A percentile compares a stretch with the other conserved stretches of the same genome.
phyloP scores from a whole-genome alignment of 1,140 invertebrate genomes.

The Eumeta japonica region DNA sequence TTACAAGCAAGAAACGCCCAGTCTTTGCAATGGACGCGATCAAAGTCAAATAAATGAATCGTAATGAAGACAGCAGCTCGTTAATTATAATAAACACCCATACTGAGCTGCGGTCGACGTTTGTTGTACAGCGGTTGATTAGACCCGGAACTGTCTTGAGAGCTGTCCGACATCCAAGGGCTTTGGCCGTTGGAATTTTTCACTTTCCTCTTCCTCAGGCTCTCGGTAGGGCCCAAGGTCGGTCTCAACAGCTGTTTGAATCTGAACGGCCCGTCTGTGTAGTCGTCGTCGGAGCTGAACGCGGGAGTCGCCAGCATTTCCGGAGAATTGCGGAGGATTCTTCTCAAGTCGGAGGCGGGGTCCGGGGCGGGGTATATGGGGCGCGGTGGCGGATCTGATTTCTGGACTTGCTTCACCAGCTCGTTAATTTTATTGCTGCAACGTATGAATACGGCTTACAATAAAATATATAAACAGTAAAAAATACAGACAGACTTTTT shows the following conservation, averaged over 20 bases:
- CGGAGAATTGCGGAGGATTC: slow-evolving; percentile 54
- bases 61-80: neutral
- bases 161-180: slow-evolving; percentile 48
- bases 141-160: slow-evolving; percentile 41
- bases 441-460: slow-evolving; percentile 14
- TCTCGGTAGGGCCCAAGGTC: slow-evolving; percentile 69
- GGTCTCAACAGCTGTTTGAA: slow-evolving; percentile 69
- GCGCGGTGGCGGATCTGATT: slow-evolving; percentile 25
- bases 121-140: slow-evolving; percentile 36
- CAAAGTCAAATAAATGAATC: too few relatives aligned
- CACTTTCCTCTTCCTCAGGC: slow-evolving; percentile 67
- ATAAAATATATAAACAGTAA: slow-evolving; percentile 7
- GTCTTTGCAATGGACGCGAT: too few relatives aligned
- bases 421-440: slow-evolving; percentile 54
- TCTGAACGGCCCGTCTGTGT: slow-evolving; percentile 67
- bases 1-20: too few relatives aligned
- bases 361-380: slow-evolving; percentile 34
- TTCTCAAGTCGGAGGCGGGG: slow-evolving; percentile 47
- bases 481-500: too few relatives aligned
- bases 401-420: slow-evolving; percentile 44
- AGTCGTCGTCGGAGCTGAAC: slow-evolving; percentile 53
- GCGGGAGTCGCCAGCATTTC: slow-evolving; percentile 47
- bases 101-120: slow-evolving; percentile 43
- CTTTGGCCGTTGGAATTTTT: slow-evolving; percentile 34
- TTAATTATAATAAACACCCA: slow-evolving; percentile 50